Base-by-base conservation (phyloP, 2,113 vertebrate genomes). In the Atrichornis clamosus region DNA sequence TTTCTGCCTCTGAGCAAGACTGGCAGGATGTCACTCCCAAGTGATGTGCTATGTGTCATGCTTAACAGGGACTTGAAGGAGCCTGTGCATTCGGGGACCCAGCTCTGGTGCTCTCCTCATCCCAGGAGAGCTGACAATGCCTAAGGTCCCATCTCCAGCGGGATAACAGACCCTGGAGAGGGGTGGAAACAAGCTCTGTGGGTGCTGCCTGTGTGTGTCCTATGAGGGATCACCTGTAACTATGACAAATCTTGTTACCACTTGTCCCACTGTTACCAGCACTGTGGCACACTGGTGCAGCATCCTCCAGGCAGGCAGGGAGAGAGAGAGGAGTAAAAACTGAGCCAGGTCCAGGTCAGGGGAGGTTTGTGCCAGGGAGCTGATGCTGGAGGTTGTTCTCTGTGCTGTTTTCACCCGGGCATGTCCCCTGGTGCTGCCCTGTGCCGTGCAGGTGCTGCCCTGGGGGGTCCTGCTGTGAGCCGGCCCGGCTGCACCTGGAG, bases 401-500 rank as follows among this genome's bases (percentile, higher is more conserved):
- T 4, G 1, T 44, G 60, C 5, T 26, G 23, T 27, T 56, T 35
- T 55, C 4, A 39, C 3, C 6, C 2, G 3, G 19, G 24, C 0
- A 1, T 15, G 15, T 37, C 24, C 65, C 5, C 30, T 52, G 47
- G 18, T n/a, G 20, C 20, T 50, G 39, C 22, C 23, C 23, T 37
- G 56, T 7, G 11, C 58, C 15, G 20, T 72, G 26, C 96, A 81
- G 62, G 85, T 88, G 7, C n/a, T n/a, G 98, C 78, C 97, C 97
- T 0, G 4, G 26, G 3, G 95, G 93, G 33, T 97, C 97, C 32
- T 86, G 89, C 79, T 98, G 98, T 2, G 95, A 97, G 87, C 97
- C 97, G 1, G 96, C 98, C 10, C 84, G 75, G 10, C 53, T 98
- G 94, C 97, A 82, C 1, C 89, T 98, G 77, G 97, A 98, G 65